Conservation (phyloP, 2,113 vertebrate species). For the Dryoscopus gambensis region DNA sequence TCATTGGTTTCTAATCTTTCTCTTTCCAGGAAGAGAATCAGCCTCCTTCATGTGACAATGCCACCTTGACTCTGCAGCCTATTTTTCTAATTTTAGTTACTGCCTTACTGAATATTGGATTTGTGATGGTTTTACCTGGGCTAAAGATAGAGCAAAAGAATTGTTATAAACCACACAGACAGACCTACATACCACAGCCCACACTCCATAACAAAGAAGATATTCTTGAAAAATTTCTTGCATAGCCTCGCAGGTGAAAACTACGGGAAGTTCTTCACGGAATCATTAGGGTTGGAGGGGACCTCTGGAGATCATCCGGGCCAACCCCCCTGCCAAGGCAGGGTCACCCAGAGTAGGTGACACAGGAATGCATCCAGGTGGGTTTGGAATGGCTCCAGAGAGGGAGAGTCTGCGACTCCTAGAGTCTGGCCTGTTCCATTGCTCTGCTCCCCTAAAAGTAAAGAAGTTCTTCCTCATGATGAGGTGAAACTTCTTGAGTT, state of each 20-base stretch:
- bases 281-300: neutral
- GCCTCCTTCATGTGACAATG: neutral
- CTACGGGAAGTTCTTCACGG: neutral
- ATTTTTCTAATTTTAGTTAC: neutral
- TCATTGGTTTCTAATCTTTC: neutral
- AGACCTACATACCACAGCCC: neutral
- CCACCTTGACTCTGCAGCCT: neutral
- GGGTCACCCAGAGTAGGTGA: neutral
- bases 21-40: neutral
- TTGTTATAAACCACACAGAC: neutral
- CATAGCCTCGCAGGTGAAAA: neutral
- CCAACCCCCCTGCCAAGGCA: neutral
- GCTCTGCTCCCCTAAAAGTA: neutral
- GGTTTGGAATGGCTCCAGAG: neutral
- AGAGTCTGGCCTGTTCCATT: neutral
- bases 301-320: neutral
- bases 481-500: neutral
- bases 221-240: rapidly evolving
- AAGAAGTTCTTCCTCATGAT: neutral
- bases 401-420: neutral
- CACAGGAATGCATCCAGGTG: neutral
- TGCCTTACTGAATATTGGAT: neutral
- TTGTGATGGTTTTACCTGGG: neutral
- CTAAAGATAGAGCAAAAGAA: neutral
- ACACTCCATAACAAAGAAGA: neutral